A percentile compares a stretch with the other conserved stretches of the same genome.
Conservation (phyloP, 2,888 invertebrate genomes). For the Sympetrum striolatum region DNA sequence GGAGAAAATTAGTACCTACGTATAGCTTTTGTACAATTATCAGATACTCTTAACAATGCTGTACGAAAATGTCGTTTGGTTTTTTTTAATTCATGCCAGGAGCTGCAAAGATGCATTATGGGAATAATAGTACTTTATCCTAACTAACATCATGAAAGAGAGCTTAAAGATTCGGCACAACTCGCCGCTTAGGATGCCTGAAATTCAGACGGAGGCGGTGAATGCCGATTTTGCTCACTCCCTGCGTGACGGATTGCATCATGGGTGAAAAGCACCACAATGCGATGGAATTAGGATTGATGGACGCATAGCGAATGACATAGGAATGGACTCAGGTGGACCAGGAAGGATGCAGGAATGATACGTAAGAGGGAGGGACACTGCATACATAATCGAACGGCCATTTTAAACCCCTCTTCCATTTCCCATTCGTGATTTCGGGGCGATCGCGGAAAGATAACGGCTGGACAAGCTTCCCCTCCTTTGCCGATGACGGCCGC, state of each 20-base stretch:
- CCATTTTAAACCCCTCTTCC: slow-evolving; percentile 4
- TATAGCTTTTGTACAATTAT: too few relatives aligned
- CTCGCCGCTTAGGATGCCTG: too few relatives aligned
- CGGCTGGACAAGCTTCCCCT: slow-evolving; percentile 12
- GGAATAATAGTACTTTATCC: too few relatives aligned
- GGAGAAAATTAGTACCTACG: too few relatives aligned
- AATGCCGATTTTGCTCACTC: not conserved
- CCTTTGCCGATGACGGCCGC: not conserved
- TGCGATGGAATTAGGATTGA: slow-evolving; percentile 28
- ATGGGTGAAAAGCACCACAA: slow-evolving; percentile 13
- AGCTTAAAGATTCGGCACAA: too few relatives aligned
- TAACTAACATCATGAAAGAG: too few relatives aligned
- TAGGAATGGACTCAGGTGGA: slow-evolving; percentile 23
- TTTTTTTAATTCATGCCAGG: too few relatives aligned
- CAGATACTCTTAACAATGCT: too few relatives aligned
- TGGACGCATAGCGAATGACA: not conserved
- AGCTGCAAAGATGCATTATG: too few relatives aligned
- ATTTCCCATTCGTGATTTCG: not conserved
- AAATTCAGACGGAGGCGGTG: not conserved
- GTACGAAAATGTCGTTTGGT: not conserved
- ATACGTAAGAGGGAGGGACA: not conserved
- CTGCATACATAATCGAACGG: slow-evolving; percentile 23
- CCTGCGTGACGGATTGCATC: not conserved
- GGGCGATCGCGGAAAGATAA: slow-evolving; percentile 25
- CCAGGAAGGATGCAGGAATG: not conserved